Percentiles rank a stretch among this genome's conserved stretches.
phyloP scores from a whole-genome alignment of 1,140 invertebrate genomes.

The Papilio dardanus region DNA sequence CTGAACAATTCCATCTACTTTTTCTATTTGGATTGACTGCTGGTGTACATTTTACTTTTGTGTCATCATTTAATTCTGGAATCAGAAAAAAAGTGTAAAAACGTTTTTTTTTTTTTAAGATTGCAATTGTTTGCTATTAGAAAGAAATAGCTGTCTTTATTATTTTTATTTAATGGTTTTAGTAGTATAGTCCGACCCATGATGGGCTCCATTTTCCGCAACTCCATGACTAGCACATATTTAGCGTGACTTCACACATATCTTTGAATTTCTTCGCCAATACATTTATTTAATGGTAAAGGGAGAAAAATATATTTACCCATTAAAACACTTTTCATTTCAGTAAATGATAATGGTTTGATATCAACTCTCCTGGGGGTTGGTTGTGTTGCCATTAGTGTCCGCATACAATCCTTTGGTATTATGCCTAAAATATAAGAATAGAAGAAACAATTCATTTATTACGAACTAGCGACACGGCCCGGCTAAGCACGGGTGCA shows the following conservation, averaged over 20 bases:
- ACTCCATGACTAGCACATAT: too few relatives aligned
- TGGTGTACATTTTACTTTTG: conserved; percentile 49
- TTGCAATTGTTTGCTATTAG: too few relatives aligned
- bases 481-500: too few relatives aligned
- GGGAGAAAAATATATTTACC: conserved; percentile 44
- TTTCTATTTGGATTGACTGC: conserved; percentile 52
- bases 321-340: conserved; percentile 60
- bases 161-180: not conserved
- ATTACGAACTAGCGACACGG: too few relatives aligned
- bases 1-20: conserved; percentile 69
- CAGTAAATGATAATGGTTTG: conserved; percentile 63
- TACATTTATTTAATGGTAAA: not conserved
- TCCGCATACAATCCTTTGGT: conserved; percentile 54
- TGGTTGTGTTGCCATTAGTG: conserved; percentile 55
- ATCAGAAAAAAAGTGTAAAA: conserved; percentile 23
- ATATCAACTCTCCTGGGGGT: conserved; percentile 49
- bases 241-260: too few relatives aligned
- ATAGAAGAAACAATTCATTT: conserved; percentile 24
- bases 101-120: too few relatives aligned
- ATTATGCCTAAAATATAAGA: conserved; percentile 58
- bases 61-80: conserved; percentile 54
- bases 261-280: too few relatives aligned
- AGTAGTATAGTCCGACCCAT: too few relatives aligned
- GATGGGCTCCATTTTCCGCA: too few relatives aligned
- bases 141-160: not conserved